Evolutionary conservation across 2,113 vertebrate genomes (phyloP).

Genomic region (Ciconia maguari): DNA sequence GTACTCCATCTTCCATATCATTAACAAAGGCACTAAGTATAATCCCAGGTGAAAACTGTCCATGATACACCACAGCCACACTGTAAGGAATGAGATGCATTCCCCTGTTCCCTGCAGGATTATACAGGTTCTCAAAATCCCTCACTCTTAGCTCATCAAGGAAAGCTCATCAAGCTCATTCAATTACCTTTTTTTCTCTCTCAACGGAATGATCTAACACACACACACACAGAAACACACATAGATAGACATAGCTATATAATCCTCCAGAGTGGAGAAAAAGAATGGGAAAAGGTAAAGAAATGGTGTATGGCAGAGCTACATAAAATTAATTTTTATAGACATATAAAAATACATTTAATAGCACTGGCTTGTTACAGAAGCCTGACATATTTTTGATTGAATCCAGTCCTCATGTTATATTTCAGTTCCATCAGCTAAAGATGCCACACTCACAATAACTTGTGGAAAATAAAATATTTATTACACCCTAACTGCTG

Average conservation of each 20-base stretch:
- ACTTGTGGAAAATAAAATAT: background rate
- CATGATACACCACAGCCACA: background rate
- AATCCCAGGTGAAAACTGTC: background rate
- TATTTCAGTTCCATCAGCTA: background rate
- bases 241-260: background rate
- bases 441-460: background rate
- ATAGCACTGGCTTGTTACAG: background rate
- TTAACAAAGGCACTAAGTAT: background rate
- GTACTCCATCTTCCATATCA: background rate
- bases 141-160: background rate
- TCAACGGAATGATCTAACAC: background rate
- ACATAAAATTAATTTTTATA: background rate
- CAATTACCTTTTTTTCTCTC: background rate
- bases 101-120: background rate
- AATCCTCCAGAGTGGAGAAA: background rate
- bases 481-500: background rate
- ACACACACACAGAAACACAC: background rate
- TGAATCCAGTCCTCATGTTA: background rate
- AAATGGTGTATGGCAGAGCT: background rate
- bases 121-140: background rate
- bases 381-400: background rate
- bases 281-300: background rate
- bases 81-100: background rate
- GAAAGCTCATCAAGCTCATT: background rate
- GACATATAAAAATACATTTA: background rate